These are phyloP conservation scores for Periophthalmodon schlosseri DNA, from an alignment of 2,113 vertebrate genomes.

Conservation along the genomic window DNA sequence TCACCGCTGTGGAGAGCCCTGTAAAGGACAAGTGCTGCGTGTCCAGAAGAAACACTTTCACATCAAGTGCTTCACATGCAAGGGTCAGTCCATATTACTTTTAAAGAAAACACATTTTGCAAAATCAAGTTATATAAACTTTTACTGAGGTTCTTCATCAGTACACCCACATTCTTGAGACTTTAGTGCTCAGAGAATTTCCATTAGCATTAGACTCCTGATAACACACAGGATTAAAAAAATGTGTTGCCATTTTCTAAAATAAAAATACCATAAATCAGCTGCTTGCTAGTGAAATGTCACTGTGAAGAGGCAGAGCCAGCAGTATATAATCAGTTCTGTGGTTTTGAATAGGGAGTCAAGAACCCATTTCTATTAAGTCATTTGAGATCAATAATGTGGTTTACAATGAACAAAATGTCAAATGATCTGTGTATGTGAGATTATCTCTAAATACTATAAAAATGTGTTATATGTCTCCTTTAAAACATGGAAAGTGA, in stretches of 20 bases:
- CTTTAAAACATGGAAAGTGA: no score
- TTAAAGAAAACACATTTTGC: not conserved
- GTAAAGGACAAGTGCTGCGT: conserved; percentile 92
- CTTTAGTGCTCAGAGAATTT: no score
- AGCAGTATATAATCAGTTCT: no score
- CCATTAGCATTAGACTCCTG: no score
- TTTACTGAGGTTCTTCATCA: not conserved
- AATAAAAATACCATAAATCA: not conserved
- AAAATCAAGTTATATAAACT: not conserved
- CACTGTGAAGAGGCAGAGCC: no score
- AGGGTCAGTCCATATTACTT: conserved; percentile 78
- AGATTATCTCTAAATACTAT: no score
- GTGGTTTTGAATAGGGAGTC: not conserved
- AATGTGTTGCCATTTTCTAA: not conserved
- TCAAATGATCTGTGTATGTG: not conserved
- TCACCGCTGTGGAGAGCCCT: conserved; percentile 88
- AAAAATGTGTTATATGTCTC: no score
- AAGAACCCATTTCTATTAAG: not conserved
- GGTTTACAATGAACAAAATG: not conserved
- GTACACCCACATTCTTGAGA: not conserved
- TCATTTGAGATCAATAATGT: not conserved
- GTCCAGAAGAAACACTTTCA: conserved; percentile 94
- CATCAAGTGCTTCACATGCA: conserved; percentile 96
- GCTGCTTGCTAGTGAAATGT: not conserved
- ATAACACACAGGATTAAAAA: not conserved